Percentiles rank a stretch among this genome's conserved stretches.
Evolutionary conservation across 2,888 invertebrate species (phyloP).

Genomic region (Ischnura elegans): DNA sequence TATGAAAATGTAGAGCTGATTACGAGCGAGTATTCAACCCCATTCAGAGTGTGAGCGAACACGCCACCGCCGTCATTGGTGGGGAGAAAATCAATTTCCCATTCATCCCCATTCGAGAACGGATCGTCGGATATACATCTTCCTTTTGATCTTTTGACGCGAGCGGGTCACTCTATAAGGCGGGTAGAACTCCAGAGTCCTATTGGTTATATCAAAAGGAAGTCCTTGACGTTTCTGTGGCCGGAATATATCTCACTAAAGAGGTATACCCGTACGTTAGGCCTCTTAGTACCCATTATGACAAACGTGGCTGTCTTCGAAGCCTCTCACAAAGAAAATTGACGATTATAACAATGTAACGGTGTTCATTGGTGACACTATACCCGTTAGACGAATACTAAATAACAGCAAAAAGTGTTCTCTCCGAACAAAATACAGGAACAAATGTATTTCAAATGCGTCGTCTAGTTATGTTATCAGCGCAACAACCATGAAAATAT

Average conservation of each 20-base stretch:
- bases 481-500: too few relatives aligned
- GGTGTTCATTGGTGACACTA: too few relatives aligned
- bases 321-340: background rate
- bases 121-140: background rate
- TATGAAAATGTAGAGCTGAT: background rate
- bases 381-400: too few relatives aligned
- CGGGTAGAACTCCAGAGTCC: background rate
- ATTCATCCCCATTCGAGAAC: background rate
- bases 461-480: too few relatives aligned
- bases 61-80: background rate
- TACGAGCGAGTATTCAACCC: background rate
- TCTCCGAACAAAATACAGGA: too few relatives aligned
- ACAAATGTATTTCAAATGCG: too few relatives aligned
- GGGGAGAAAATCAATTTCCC: background rate
- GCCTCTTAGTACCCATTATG: background rate
- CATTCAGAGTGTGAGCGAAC: background rate
- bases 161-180: background rate
- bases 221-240: background rate
- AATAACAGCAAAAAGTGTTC: too few relatives aligned
- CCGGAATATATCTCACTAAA: background rate
- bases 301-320: background rate
- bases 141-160: constrained; percentile 14
- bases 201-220: background rate
- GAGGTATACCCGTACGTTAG: background rate
- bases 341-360: too few relatives aligned